Conservation (phyloP, 2,888 invertebrate genomes). For the Cryptocephalus primarius region DNA sequence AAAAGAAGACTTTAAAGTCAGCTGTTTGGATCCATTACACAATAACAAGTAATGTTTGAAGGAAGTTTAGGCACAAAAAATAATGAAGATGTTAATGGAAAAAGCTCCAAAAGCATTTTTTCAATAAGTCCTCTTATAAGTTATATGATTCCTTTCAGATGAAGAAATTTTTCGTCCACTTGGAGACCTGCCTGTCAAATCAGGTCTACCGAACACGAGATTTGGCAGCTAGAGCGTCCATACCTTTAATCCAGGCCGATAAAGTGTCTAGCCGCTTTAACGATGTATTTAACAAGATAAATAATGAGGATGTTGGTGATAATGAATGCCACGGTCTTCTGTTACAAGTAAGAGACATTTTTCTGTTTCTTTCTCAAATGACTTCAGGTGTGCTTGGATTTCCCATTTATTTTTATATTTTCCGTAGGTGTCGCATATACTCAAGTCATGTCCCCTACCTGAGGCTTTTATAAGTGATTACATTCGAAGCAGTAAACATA, state of each 20-base stretch:
- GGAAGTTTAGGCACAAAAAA: no score
- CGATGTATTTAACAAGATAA: constrained; percentile 17
- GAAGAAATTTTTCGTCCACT: constrained; percentile 24
- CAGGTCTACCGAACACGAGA: constrained; percentile 57
- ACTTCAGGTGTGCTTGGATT: no score
- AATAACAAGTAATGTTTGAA: no score
- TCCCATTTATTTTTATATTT: no score
- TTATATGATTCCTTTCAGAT: no score
- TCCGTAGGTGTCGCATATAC: constrained; percentile 25
- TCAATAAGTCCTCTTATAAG: no score
- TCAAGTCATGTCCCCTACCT: constrained; percentile 18
- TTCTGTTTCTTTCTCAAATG: background rate
- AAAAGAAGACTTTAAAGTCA: no score
- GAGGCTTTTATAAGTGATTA: constrained; percentile 16
- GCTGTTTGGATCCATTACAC: no score
- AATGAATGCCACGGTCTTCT: constrained; percentile 58
- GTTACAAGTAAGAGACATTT: constrained; percentile 46
- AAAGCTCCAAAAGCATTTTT: no score
- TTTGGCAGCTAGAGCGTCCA: constrained; percentile 60
- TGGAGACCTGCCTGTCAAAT: constrained; percentile 53
- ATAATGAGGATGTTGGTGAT: constrained; percentile 30
- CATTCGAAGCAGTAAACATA: constrained; percentile 19
- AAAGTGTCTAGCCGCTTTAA: constrained; percentile 26
- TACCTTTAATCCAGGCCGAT: constrained; percentile 42
- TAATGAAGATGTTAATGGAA: no score